Conservation (phyloP, 2,113 vertebrate species). For the Lonchura striata region DNA sequence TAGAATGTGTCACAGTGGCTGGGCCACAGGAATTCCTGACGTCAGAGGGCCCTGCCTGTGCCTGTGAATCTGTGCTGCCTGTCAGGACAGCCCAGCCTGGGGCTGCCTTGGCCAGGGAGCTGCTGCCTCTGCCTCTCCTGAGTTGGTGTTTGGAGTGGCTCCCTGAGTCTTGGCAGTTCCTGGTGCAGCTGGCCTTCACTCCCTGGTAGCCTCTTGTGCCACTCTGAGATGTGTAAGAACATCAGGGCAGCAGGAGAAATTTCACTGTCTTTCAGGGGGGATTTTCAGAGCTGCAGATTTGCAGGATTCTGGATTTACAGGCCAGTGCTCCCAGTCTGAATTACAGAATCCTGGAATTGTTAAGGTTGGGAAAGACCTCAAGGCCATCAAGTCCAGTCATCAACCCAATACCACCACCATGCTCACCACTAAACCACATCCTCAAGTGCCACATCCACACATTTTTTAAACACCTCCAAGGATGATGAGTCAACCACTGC, state of each 20-base stretch:
- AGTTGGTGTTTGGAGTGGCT: not conserved
- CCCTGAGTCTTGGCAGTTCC: not conserved
- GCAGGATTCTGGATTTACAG: not conserved
- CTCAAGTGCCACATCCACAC: not conserved
- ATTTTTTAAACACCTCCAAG: not conserved
- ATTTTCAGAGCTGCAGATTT: not conserved
- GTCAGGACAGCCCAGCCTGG: not conserved
- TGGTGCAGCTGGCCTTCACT: not conserved
- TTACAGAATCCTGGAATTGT: not conserved
- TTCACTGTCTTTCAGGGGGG: not conserved
- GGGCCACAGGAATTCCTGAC: not conserved
- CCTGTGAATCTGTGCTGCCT: not conserved
- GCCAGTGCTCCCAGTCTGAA: not conserved
- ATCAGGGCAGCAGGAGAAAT: not conserved
- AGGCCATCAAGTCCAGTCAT: not conserved
- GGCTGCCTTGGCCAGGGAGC: not conserved
- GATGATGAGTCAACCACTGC: not conserved
- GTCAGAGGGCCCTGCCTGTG: not conserved
- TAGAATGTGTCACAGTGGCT: not conserved
- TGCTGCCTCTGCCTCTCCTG: not conserved
- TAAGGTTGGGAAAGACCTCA: not conserved
- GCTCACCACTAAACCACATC: not conserved
- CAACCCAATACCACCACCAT: not conserved
- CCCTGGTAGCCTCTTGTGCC: rapidly evolving
- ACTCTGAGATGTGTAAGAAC: not conserved